phyloP scores from a whole-genome alignment of 2,113 vertebrate species.

The Megaceryle torquata region DNA sequence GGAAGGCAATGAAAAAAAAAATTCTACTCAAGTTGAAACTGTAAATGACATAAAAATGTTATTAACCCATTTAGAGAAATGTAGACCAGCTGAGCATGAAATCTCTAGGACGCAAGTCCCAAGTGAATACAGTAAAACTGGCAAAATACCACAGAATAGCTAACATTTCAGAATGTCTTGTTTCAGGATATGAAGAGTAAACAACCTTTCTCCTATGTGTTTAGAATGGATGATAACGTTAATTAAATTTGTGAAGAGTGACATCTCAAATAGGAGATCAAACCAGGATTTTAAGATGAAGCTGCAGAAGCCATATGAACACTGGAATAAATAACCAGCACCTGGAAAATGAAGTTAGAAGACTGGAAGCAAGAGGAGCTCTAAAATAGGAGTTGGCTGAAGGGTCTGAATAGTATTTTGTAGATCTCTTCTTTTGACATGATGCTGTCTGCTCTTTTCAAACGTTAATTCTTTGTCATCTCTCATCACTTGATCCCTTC shows the following conservation, averaged over 20 bases:
- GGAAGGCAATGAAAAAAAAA: not conserved
- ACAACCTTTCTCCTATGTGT: not conserved
- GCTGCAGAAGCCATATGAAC: not conserved
- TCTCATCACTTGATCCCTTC: not conserved
- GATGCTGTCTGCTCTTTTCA: not conserved
- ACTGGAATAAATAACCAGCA: not conserved
- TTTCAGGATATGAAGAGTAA: not conserved
- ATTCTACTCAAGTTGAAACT: not conserved
- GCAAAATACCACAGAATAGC: not conserved
- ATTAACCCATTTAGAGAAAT: not conserved
- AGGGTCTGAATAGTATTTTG: not conserved
- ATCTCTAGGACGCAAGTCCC: not conserved
- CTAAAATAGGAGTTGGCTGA: not conserved
- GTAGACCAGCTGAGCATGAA: not conserved
- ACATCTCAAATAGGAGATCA: conserved; percentile 11
- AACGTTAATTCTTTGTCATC: not conserved
- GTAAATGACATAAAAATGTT: not conserved
- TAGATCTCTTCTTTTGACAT: not conserved
- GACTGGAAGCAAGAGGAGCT: not conserved
- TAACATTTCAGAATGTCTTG: not conserved
- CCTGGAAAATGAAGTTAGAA: not conserved
- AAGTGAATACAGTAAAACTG: not conserved
- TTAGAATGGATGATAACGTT: not conserved
- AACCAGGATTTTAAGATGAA: not conserved
- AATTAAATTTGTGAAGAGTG: not conserved